Evolutionary conservation across 2,113 vertebrate genomes (phyloP).

Genomic region (Forbesichthys papilliferus): DNA sequence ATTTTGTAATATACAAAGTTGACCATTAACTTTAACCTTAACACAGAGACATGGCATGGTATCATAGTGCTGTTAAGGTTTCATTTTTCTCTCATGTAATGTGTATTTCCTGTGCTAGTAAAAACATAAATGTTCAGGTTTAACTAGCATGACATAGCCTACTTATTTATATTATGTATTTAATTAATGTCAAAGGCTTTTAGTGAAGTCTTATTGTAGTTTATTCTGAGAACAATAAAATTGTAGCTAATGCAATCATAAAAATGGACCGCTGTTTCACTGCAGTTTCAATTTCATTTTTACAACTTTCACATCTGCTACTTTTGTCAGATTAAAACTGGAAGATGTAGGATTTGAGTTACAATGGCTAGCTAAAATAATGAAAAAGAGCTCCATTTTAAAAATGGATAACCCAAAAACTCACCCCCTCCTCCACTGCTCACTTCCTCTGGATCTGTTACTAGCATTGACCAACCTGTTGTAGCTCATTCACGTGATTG

Average conservation of each 20-base stretch:
- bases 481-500: too few species aligned
- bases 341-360: too few species aligned
- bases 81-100: background rate
- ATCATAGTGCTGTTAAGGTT: background rate
- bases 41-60: background rate
- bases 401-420: too few species aligned
- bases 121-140: conserved; percentile 19
- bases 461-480: too few species aligned
- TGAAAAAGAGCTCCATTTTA: too few species aligned
- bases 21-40: conserved; percentile 63
- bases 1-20: conserved; percentile 37
- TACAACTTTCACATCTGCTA: background rate
- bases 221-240: conserved; percentile 27
- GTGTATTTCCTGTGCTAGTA: conserved; percentile 4
- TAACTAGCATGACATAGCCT: conserved; percentile 1
- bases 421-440: too few species aligned
- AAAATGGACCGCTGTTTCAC: conserved; percentile 6
- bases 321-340: too few species aligned
- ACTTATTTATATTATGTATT: conserved; percentile 17
- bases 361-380: too few species aligned
- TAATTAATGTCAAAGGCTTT: conserved; percentile 9
- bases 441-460: too few species aligned
- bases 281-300: conserved; percentile 19
- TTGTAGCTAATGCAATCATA: conserved; percentile 27
- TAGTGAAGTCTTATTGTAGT: conserved; percentile 5